These are phyloP conservation scores for Bergia sp. DNA, from an alignment of 92 coral and sea anemone genomes.

Conservation along the genomic window DNA sequence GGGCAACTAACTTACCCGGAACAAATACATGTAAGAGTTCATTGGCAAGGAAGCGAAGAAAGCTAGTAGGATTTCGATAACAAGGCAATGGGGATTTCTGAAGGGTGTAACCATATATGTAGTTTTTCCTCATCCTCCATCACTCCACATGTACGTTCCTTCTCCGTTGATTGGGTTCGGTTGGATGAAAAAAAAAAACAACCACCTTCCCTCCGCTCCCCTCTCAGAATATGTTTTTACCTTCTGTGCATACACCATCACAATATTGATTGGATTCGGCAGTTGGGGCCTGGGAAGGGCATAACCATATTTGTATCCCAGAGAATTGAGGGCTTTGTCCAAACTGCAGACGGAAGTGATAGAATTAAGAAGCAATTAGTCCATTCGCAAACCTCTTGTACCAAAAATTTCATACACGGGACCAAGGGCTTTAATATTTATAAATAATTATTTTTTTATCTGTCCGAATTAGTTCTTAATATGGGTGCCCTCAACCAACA, in stretches of 20 bases:
- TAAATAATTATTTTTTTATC: background rate
- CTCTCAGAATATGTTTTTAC: slow-evolving; percentile 40
- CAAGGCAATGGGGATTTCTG: background rate
- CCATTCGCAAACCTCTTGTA: too few relatives aligned
- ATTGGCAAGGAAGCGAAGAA: too few relatives aligned
- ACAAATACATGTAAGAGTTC: too few relatives aligned
- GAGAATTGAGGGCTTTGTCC: slow-evolving; percentile 92
- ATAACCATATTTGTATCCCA: slow-evolving; percentile 94
- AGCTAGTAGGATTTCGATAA: too few relatives aligned
- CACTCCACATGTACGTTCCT: background rate
- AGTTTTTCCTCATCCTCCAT: background rate
- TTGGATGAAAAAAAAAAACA: background rate
- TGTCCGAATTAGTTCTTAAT: too few relatives aligned
- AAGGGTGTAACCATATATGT: background rate
- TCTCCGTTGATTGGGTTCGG: background rate
- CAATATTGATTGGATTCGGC: slow-evolving; percentile 90
- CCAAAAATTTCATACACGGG: too few relatives aligned
- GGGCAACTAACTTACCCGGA: too few relatives aligned
- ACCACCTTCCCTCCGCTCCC: background rate
- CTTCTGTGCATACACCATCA: slow-evolving; percentile 94
- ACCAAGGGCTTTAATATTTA: background rate
- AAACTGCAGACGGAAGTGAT: slow-evolving; percentile 57
- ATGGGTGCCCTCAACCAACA: too few relatives aligned
- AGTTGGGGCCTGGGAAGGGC: slow-evolving; percentile 81
- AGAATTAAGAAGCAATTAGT: background rate